A percentile compares a stretch with the other conserved stretches of the same genome.
Conservation (phyloP, 2,888 invertebrate species). For the Drosophila maculinotata region DNA sequence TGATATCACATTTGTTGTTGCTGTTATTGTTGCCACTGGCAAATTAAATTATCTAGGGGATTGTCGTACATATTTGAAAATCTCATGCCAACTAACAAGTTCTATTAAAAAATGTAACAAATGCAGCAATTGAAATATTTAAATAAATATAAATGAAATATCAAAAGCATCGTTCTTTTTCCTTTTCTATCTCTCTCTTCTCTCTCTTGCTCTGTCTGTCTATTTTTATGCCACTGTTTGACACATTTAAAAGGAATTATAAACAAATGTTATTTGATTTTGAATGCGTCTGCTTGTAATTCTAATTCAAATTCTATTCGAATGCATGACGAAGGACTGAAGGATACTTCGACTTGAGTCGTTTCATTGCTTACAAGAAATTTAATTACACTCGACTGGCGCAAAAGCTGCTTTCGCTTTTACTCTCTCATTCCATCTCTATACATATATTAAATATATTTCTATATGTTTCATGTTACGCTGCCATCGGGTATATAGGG, state of each 20-base stretch:
- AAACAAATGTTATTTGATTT: conserved; percentile 34
- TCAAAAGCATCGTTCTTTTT: conserved; percentile 17
- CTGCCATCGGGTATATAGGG: no score
- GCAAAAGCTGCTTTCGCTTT: conserved; percentile 11
- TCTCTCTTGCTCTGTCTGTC: no score
- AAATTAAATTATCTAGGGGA: conserved; percentile 51
- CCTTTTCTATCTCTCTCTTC: no score
- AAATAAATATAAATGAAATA: conserved; percentile 27
- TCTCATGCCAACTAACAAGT: background rate
- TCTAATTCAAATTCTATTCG: conserved; percentile 8
- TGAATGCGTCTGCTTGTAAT: conserved; percentile 29
- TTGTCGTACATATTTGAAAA: conserved; percentile 18
- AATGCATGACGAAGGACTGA: conserved; percentile 20
- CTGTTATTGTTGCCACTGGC: conserved; percentile 9
- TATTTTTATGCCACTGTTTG: background rate
- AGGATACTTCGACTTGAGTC: conserved; percentile 34
- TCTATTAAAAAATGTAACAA: conserved; percentile 4
- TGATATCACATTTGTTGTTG: conserved; percentile 39
- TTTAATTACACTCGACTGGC: conserved; percentile 49
- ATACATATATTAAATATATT: background rate
- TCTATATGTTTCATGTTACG: background rate
- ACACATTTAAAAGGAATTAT: conserved; percentile 26
- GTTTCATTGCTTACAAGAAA: conserved; percentile 42
- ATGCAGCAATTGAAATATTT: conserved; percentile 18
- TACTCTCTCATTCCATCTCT: background rate